A percentile compares a stretch with the other conserved stretches of the same genome.
Conservation (phyloP, 64 coral and sea anemone species). For the Montipora capricornis region DNA sequence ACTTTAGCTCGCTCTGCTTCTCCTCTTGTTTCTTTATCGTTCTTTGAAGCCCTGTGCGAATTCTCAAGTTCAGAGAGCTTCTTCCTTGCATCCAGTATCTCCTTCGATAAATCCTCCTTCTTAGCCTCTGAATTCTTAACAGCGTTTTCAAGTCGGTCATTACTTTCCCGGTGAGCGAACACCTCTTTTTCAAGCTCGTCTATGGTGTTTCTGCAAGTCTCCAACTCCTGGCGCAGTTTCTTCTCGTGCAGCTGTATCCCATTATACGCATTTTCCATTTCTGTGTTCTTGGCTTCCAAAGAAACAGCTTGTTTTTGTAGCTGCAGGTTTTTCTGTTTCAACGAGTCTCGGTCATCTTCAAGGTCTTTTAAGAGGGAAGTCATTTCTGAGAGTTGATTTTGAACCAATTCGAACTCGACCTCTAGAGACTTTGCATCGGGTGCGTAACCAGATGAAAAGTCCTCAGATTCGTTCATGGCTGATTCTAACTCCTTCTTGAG, state of each 20-base stretch:
- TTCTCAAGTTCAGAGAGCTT: conserved; percentile 77
- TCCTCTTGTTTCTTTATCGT: conserved; percentile 54
- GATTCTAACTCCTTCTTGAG: conserved; percentile 77
- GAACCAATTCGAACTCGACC: conserved; percentile 67
- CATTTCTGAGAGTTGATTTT: conserved; percentile 59
- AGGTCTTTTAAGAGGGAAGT: conserved; percentile 34
- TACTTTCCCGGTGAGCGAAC: conserved; percentile 46
- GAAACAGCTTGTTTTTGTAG: conserved; percentile 83
- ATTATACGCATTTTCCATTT: conserved; percentile 65
- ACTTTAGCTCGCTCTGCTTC: conserved; percentile 77
- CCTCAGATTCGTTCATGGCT: conserved; percentile 38
- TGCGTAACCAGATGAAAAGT: conserved; percentile 14
- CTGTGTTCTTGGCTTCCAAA: conserved; percentile 66
- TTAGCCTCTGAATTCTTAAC: conserved; percentile 57
- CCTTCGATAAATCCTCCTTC: conserved; percentile 68
- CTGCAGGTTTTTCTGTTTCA: conserved; percentile 76
- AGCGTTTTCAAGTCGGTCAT: conserved; percentile 49
- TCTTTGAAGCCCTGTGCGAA: conserved; percentile 62
- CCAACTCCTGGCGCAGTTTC: conserved; percentile 68
- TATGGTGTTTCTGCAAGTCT: conserved; percentile 49
- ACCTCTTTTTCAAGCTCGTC: conserved; percentile 75
- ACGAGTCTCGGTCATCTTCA: conserved; percentile 70
- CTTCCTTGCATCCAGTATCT: conserved; percentile 79
- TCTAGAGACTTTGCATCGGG: conserved; percentile 23
- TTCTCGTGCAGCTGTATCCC: conserved; percentile 70